Percentiles rank a stretch among this genome's conserved stretches.
Evolutionary conservation across 1,140 invertebrate species (phyloP).

Genomic region (Procambarus clarkii): DNA sequence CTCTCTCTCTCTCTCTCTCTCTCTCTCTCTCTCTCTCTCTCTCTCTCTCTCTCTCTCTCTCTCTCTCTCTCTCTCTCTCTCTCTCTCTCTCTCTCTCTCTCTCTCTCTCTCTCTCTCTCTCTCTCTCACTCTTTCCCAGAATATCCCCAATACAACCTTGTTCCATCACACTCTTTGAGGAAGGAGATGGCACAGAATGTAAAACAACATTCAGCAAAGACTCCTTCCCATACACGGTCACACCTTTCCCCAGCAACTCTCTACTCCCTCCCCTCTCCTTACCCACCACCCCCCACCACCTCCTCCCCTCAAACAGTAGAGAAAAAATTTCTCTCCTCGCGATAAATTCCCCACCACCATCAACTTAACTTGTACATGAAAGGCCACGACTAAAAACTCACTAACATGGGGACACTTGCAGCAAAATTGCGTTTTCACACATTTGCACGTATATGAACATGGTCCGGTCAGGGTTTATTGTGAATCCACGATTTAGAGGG

Average conservation of each 20-base stretch:
- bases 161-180: no score
- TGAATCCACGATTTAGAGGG: constrained; percentile 65
- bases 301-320: not conserved
- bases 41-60: not conserved
- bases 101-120: constrained; percentile 18
- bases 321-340: constrained; percentile 33
- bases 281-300: not conserved
- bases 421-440: constrained; percentile 70
- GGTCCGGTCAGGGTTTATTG: constrained; percentile 62
- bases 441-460: constrained; percentile 70
- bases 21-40: no score
- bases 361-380: constrained; percentile 69
- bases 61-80: constrained; percentile 35
- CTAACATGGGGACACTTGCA: constrained; percentile 66
- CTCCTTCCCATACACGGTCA: no score
- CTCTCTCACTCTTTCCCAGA: not conserved
- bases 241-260: no score
- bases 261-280: no score
- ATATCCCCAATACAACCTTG: no score
- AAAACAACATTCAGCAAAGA: no score
- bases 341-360: constrained; percentile 56
- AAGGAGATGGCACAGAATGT: no score
- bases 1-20: no score
- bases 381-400: constrained; percentile 66
- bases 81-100: constrained; percentile 24